Conservation (phyloP, 2,797 vertebrate genomes). For the Acanthornis magna region DNA sequence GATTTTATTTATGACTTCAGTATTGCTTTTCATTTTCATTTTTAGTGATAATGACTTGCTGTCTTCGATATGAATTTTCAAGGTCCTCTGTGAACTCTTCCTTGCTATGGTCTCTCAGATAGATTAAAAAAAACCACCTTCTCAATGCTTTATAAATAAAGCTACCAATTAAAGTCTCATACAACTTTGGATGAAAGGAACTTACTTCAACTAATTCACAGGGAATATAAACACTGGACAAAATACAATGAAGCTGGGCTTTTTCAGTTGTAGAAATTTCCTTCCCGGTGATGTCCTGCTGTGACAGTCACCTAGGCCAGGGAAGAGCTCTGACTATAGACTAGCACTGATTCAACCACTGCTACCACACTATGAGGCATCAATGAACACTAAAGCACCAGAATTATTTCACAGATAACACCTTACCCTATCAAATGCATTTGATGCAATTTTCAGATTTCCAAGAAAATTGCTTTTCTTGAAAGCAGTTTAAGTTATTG, state of each 20-base stretch:
- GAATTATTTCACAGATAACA: not conserved
- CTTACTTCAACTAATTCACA: not conserved
- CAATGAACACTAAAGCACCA: too few relatives aligned
- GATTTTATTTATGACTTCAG: constrained; percentile 28
- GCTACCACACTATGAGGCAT: not conserved
- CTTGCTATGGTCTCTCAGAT: not conserved
- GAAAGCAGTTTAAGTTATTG: not conserved
- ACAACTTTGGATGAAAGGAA: not conserved
- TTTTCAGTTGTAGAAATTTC: not conserved
- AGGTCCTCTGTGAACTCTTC: not conserved
- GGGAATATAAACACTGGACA: not conserved
- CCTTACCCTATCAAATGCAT: not conserved
- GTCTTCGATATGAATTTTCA: not conserved
- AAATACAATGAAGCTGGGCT: not conserved
- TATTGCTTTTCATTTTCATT: not conserved
- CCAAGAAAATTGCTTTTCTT: not conserved
- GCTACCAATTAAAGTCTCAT: not conserved
- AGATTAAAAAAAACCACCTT: not conserved
- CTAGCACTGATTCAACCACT: not conserved
- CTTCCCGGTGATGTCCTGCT: not conserved
- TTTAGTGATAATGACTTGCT: constrained; percentile 8
- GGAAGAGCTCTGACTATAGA: not conserved
- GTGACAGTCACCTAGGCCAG: not conserved
- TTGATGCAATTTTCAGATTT: not conserved
- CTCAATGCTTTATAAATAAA: not conserved